Evolutionary conservation across 2,888 invertebrate species (phyloP), one percentile per base, ranked within the genome.

Genomic region (Harpagoxenus sublaevis): DNA sequence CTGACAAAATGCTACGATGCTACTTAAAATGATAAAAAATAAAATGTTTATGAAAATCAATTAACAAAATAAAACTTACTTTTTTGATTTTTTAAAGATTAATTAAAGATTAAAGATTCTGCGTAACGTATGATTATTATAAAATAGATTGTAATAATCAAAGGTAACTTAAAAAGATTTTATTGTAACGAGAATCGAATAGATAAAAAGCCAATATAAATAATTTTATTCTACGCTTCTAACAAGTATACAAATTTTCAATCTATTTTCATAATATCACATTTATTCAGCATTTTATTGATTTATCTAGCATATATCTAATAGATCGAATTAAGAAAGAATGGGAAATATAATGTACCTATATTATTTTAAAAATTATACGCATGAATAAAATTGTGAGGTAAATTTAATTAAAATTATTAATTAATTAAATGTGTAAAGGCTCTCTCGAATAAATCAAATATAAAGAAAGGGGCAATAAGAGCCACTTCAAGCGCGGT

Each of bases 361-460:
- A 6, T 42, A 68, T 70, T 57, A 68, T 65, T 57, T 66, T 31
- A n/a, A 66, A 31, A 45, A 3, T 55, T 31, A 68, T n/a, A n/a
- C 9, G 28, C 12, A 45, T n/a, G 0, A 28, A n/a, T 63, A 63
- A 62, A 62, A 77, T 63, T 18, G 2, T 18, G 6, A 42, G 3
- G 12, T 53, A 53, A 42, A 78, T 78, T 66, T 66, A 53, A 66
- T 66, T 45, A 55, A 42, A 66, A 57, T 57, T 55, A 65, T 68
- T 31, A n/a, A 23, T 23, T 23, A 23, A 23, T 23, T 23, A 23
- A 23, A 23, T 23, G 23, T 23, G 23, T 23, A 23, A 23, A 23
- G 23, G 23, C 23, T 23, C 23, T 23, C 23, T 23, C 23, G 23
- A 23, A 23, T 23, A 23, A 23, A 23, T 23, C 23, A 23, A 23